A percentile compares a stretch with the other conserved stretches of the same genome.
These are phyloP conservation scores for Callospermophilus lateralis DNA, from an alignment of 2,113 vertebrate genomes.

Conservation along the genomic window DNA sequence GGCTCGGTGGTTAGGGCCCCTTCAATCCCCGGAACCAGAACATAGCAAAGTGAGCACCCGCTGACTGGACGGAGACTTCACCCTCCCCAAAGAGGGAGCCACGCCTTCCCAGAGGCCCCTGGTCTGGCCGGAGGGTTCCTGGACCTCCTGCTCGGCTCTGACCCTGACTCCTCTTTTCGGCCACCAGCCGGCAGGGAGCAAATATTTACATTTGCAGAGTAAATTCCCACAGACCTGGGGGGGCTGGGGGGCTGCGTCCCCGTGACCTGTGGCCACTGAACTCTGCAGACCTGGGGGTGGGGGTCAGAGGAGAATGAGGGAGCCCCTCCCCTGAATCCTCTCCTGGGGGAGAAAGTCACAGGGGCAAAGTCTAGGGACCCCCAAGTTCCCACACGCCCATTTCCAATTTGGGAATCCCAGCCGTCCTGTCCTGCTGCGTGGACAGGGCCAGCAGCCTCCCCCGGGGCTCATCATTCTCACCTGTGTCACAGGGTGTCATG, in stretches of 20 bases:
- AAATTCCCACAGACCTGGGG: slow-evolving; percentile 40
- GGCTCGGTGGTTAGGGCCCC: too few relatives aligned
- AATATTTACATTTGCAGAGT: slow-evolving; percentile 79
- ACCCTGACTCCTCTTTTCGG: slow-evolving; percentile 41
- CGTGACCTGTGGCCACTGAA: neutral
- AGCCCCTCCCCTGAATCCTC: neutral
- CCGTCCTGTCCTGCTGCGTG: neutral
- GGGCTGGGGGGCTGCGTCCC: neutral
- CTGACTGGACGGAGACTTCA: neutral
- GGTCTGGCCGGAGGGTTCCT: neutral
- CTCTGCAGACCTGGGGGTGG: neutral
- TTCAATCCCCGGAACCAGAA: too few relatives aligned
- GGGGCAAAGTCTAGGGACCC: neutral
- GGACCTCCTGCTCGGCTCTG: neutral
- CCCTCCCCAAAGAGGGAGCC: neutral
- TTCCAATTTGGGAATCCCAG: neutral
- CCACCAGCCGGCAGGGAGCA: slow-evolving; percentile 42
- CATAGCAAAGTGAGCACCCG: neutral
- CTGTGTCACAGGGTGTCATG: neutral
- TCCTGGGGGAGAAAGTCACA: neutral
- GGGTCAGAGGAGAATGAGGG: neutral
- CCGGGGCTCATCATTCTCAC: neutral
- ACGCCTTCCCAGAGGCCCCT: neutral
- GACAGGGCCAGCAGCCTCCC: neutral
- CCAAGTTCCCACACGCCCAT: neutral